Conservation (phyloP, 2,113 vertebrate species). For the Protobothrops flavoviridis region DNA sequence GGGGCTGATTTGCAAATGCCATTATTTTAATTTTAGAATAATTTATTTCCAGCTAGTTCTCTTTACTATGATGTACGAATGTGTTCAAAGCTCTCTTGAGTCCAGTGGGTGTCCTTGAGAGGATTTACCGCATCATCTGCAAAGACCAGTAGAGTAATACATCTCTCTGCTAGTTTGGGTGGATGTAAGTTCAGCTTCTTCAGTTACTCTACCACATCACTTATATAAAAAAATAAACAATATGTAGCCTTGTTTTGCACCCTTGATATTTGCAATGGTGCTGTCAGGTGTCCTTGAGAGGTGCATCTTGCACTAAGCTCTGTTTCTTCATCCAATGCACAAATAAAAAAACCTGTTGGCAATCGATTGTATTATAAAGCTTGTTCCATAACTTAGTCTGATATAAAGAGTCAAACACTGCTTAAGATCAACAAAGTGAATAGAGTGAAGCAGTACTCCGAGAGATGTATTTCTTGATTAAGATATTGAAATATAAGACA, state of each 20-base stretch:
- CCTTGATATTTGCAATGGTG: not conserved
- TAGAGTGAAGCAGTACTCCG: not conserved
- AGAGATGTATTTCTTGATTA: not conserved
- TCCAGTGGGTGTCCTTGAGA: not conserved
- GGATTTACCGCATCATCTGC: not conserved
- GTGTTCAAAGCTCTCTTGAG: not conserved
- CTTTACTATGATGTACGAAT: not conserved
- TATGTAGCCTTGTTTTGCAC: not conserved
- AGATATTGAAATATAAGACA: not conserved
- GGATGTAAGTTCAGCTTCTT: not conserved
- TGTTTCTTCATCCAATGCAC: not conserved
- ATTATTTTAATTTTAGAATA: not conserved
- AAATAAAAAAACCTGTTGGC: not conserved
- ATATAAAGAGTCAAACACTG: not conserved
- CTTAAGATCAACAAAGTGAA: not conserved
- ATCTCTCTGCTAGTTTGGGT: not conserved
- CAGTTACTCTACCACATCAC: not conserved
- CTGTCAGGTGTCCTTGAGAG: not conserved
- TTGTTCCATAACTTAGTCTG: not conserved
- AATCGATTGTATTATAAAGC: not conserved
- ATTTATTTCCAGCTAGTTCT: not conserved
- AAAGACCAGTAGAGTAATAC: not conserved
- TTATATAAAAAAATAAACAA: not conserved
- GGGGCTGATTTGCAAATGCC: not conserved
- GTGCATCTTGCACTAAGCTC: not conserved